Evolutionary conservation across 2,888 invertebrate species (phyloP), one percentile per base, ranked within the genome.

Genomic region (Aporophyla nigra): DNA sequence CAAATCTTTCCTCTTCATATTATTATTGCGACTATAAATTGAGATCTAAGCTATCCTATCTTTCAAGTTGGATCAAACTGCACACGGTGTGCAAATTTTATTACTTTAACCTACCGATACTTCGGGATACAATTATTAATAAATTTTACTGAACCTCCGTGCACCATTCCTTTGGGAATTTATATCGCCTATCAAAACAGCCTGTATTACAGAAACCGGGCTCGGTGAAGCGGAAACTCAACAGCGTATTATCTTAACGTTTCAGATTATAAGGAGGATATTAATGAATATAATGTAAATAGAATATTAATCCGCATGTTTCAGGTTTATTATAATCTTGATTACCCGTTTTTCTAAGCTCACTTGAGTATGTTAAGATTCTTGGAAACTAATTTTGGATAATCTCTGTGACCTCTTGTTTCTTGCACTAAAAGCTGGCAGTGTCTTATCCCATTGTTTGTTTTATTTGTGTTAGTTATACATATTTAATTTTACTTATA

Each of bases 201-300:
- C 54, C 54, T 59, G 53, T 59, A n/a, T 27, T 2, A 61, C 16
- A 54, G n/a, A 66, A 71, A 9, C 33, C 12, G 24, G n/a, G 24
- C 33, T 62, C 2, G 0, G 10, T 27, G 33, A 33, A 80, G 67
- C 21, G 43, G n/a, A 71, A 79, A 78, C 51, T 56, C 51, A 79
- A 72, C 80, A 67, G 1, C 27, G 21, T 43, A 33, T 54, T 51
- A 54, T 61, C 49, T 9, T 54, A 24, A 69, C 21, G 21, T 70
- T 56, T 33, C 19, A 21, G 49, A 54, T 65, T 59, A 19, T n/a
- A 53, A 43, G 51, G 9, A n/a, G 65, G 27, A 27, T 40, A 21
- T 49, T 61, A 66, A 78, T 66, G 21, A 59, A 53, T 66, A 66
- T 33, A 33, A 61, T 27, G 4, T 43, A 24, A 46, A n/a, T 51